Base-by-base conservation (phyloP, 2,888 invertebrate genomes). In the Phengaris arion region DNA sequence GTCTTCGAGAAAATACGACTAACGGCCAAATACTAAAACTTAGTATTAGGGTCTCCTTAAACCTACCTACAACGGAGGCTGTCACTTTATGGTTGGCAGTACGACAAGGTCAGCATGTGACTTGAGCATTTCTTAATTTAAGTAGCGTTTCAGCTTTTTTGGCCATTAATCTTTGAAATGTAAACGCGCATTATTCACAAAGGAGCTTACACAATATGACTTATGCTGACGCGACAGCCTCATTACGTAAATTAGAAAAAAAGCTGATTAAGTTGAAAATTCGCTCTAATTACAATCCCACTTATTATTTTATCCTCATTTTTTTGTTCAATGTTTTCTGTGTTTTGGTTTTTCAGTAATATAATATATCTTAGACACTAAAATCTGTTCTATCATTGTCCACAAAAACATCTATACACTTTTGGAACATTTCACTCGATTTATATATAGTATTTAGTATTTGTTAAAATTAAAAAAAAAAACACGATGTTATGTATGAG, bases 211-310 rank as follows among this genome's bases (percentile, higher is more conserved):
- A 64, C 35, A 45, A 35, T 64, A 59, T 5, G 59, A 22, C 59
- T 64, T 64, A 22, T 64, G 69, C 74, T 2, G 35, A 35, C 5
- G 7, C 73, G 76, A 84, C 83, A 79, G 81, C 78, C 82, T 83
- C 80, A 82, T 84, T 83, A 83, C 64, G 64, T 64, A 64, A 64
- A 64, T 64, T 64, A 64, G 64, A 64, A 64, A 64, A 45, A 45
- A 12, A 7, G 48, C 35, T 64, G 35, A 64, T 64, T 64, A 64
- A 80, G 79, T 81, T 81, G 80, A 81, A 81, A 86, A 86, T 86
- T 85, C 82, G 79, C 82, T 84, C 85, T 85, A 86, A 86, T 86
- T 86, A 85, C 85, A 81, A 81, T 76, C 77, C 79, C 80, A 80
- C 79, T 77, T 77, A 79, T 64, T 72, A 72, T 79, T 80, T 80